These are phyloP conservation scores for Craterocephalus amniculus DNA, from an alignment of 2,797 vertebrate species.

Conservation along the genomic window DNA sequence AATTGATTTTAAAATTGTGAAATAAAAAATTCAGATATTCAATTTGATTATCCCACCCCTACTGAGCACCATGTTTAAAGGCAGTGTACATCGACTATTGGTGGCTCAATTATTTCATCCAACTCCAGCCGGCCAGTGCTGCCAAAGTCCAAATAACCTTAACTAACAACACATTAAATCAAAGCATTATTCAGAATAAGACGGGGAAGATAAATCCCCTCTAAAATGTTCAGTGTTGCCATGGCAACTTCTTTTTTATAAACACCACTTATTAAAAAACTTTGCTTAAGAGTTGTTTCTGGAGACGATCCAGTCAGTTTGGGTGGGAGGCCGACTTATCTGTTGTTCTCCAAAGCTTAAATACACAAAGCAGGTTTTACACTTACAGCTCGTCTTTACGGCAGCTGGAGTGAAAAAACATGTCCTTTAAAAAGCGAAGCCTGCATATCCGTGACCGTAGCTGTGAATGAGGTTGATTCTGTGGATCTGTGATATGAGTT, in stretches of 20 bases:
- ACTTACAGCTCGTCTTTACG: conserved; percentile 46
- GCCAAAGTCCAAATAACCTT: conserved; percentile 40
- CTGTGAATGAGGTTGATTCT: conserved; percentile 20
- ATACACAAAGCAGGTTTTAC: conserved; percentile 43
- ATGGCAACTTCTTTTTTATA: conserved; percentile 44
- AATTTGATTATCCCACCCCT: too few relatives aligned
- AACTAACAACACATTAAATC: conserved; percentile 22
- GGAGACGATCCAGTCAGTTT: conserved; percentile 35
- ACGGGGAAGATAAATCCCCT: conserved; percentile 18
- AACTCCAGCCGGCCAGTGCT: not conserved
- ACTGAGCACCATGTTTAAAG: conserved; percentile 14
- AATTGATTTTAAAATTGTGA: too few relatives aligned
- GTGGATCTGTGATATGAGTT: not conserved
- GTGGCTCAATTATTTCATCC: not conserved
- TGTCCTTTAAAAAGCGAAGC: conserved; percentile 17
- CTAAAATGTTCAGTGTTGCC: conserved; percentile 29
- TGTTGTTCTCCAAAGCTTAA: conserved; percentile 22
- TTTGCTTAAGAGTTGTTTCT: conserved; percentile 35
- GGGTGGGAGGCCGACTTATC: conserved; percentile 4
- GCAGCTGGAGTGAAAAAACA: conserved; percentile 30
- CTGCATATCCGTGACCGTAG: not conserved
- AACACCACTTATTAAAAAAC: conserved; percentile 47
- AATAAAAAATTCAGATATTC: too few relatives aligned
- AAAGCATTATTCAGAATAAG: conserved; percentile 3
- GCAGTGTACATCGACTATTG: not conserved